phyloP scores from a whole-genome alignment of 2,797 vertebrate genomes.

The Syngnathus rostellatus region DNA sequence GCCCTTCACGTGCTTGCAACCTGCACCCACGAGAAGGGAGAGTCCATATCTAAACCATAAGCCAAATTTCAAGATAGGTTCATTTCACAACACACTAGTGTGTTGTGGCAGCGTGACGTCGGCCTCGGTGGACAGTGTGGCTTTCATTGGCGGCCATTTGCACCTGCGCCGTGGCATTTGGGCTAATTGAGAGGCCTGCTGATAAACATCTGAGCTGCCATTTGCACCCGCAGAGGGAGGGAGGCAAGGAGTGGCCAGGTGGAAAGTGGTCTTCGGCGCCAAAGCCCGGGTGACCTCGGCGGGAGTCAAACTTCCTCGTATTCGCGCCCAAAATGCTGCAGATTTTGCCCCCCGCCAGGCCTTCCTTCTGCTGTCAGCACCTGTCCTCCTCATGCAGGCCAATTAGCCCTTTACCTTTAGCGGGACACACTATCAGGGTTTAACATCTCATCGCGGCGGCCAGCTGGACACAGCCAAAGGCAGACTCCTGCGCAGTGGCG shows the following conservation, averaged over 20 bases:
- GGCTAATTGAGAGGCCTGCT: conserved; percentile 56
- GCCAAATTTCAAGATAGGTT: no score
- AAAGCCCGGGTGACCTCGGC: conserved; percentile 9
- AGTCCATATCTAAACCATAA: no score
- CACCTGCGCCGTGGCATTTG: conserved; percentile 72
- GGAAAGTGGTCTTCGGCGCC: conserved; percentile 5
- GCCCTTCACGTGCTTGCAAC: conserved; percentile 97
- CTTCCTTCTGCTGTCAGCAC: conserved; percentile 49
- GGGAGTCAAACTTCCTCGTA: conserved; percentile 30
- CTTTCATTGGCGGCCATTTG: conserved; percentile 44
- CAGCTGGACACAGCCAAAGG: conserved; percentile 69
- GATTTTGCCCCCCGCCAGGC: not conserved
- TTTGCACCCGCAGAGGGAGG: conserved; percentile 52
- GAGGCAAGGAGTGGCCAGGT: conserved; percentile 42
- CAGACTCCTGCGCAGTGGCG: conserved; percentile 44
- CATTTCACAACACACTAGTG: no score
- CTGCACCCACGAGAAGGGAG: conserved; percentile 44
- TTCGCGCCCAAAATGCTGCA: conserved; percentile 9
- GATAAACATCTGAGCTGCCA: conserved; percentile 68
- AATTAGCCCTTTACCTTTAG: conserved; percentile 69
- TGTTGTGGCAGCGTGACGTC: not conserved
- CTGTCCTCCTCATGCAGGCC: conserved; percentile 43
- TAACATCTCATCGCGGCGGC: conserved; percentile 69
- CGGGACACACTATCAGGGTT: conserved; percentile 56
- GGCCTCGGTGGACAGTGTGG: not conserved